Conservation (phyloP, 2,888 invertebrate species). For the Bibio marci region DNA sequence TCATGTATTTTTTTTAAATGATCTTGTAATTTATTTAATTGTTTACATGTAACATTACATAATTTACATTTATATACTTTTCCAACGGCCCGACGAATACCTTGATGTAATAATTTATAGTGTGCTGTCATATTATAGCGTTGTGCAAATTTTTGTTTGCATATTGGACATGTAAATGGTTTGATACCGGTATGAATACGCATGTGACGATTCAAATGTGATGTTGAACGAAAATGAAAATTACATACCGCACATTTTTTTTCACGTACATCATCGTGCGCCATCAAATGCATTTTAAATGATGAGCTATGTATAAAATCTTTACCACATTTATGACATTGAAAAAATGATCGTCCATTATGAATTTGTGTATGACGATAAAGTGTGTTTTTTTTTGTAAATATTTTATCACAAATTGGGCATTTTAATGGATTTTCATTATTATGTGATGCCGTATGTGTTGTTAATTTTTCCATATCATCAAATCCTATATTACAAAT, state of each 20-base stretch:
- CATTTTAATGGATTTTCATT: neutral
- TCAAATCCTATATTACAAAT: neutral
- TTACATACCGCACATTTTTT: conserved; percentile 43
- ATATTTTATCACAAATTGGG: neutral
- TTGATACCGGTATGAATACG: conserved; percentile 1
- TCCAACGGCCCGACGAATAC: too few species aligned
- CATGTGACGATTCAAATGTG: conserved; percentile 36
- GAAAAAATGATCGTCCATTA: conserved; percentile 12
- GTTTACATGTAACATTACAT: too few species aligned
- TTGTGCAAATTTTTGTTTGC: neutral
- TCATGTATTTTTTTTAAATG: too few species aligned
- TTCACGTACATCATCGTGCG: conserved; percentile 42
- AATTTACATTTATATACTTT: too few species aligned
- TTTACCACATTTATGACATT: conserved; percentile 45
- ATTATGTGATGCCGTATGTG: neutral
- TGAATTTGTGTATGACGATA: neutral
- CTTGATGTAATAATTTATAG: too few species aligned
- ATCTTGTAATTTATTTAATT: too few species aligned
- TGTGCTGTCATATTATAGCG: conserved; percentile 1
- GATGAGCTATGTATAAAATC: conserved; percentile 51
- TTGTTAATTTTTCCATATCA: neutral
- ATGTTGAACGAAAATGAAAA: conserved; percentile 41
- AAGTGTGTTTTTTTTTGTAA: neutral
- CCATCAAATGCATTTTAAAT: conserved; percentile 49
- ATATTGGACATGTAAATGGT: neutral